These are phyloP conservation scores for Urocynchramus pylzowi DNA, from an alignment of 2,113 vertebrate species.

Conservation along the genomic window DNA sequence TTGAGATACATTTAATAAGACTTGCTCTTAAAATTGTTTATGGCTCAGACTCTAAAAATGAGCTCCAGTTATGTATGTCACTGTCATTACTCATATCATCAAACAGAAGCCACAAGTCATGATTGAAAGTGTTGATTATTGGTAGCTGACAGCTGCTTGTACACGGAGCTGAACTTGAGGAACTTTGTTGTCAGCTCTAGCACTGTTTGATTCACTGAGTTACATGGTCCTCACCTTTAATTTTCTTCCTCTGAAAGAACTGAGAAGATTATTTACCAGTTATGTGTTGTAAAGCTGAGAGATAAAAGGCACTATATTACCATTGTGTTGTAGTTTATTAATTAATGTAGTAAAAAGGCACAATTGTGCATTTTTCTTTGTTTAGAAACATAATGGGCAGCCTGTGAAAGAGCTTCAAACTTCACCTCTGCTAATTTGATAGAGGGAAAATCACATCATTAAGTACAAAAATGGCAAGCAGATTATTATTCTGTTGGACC, in stretches of 20 bases:
- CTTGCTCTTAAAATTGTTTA: background rate
- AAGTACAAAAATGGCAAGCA: background rate
- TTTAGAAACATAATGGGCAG: background rate
- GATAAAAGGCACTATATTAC: background rate
- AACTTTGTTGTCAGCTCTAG: background rate
- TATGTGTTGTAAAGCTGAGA: background rate
- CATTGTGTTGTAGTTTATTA: background rate
- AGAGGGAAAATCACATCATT: background rate
- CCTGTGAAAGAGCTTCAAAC: background rate
- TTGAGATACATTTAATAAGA: background rate
- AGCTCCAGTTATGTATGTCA: background rate
- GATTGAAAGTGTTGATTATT: background rate
- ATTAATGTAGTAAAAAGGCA: background rate
- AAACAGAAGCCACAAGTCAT: background rate
- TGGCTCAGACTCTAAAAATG: background rate
- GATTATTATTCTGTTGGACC: background rate
- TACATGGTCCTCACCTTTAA: background rate
- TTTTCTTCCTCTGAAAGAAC: background rate
- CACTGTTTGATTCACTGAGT: background rate
- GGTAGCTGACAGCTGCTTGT: background rate
- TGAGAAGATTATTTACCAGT: background rate
- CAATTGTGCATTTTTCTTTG: background rate
- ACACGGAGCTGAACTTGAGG: background rate
- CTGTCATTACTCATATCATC: background rate
- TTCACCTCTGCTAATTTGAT: background rate